Evolutionary conservation across 2,113 vertebrate species (phyloP), one percentile per base, ranked within the genome.

Genomic region (Triplophysa dalaica): DNA sequence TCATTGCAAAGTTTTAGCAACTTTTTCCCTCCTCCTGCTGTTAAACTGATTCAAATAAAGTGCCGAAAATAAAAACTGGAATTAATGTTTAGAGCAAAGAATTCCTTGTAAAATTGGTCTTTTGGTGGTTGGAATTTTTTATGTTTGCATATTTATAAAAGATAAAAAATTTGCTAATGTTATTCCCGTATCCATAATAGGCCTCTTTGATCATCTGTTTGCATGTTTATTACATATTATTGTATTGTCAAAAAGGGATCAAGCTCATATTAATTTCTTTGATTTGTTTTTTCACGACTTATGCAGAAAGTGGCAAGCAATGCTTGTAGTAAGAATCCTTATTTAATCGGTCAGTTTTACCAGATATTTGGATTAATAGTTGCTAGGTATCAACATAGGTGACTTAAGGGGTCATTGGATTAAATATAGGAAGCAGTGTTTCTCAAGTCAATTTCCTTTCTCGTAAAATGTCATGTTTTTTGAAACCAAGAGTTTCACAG

Each of bases 401-500:
- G 17, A 4, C 5, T 56, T 6, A 14, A 52, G 2, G 13, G 12
- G 2, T 16, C 13, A 8, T 56, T n/a, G 9, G 9, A 58, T 58
- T 58, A 6, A n/a, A 58, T 58, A 19, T 8, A 75, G 58, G 41
- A 63, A 1, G 58, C 58, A 75, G 54, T 58, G 19, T 58, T n/a
- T 58, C 17, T 52, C 54, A 58, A 6, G 5, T 21, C 29, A 43
- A 14, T 45, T 62, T 74, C 14, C 56, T 24, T 74, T 74, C 48
- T 58, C 29, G 43, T 54, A 24, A 14, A 48, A 19, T 75, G 41
- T 74, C 21, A 69, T 69, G 21, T 70, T 33, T 81, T 75, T 22
- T 65, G 65, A 77, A 64, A 22, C 24, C 68, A 52, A 43, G 63
- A 45, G 58, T 78, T 78, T 64, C 22, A 75, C 75, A 73, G 22